Percentiles rank a stretch among this genome's conserved stretches.
These are phyloP conservation scores for Mastomys natalensis DNA, from an alignment of 2,113 vertebrate species.

Conservation along the genomic window DNA sequence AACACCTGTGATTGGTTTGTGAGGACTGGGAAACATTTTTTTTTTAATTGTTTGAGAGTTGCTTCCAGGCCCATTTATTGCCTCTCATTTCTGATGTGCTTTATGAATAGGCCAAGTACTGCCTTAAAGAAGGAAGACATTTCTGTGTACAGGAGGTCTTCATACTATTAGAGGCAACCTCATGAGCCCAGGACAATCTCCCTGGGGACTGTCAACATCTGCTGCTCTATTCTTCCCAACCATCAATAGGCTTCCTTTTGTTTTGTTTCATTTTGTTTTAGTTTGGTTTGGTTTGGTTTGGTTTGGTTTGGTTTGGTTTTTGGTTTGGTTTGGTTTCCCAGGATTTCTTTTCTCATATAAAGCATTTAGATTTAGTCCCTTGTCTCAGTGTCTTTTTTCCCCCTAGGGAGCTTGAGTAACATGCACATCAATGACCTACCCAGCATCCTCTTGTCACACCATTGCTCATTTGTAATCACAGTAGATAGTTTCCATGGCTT, in stretches of 20 bases:
- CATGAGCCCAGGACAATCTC: background rate
- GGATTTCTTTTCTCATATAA: background rate
- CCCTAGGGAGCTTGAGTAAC: background rate
- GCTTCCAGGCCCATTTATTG: background rate
- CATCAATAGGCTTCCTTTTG: background rate
- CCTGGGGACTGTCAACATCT: background rate
- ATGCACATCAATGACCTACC: background rate
- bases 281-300: no score
- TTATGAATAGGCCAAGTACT: background rate
- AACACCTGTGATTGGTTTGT: background rate
- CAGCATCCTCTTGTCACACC: background rate
- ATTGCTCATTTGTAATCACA: background rate
- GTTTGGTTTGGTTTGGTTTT: no score
- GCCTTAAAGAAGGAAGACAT: conserved; percentile 3
- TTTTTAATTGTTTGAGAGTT: background rate
- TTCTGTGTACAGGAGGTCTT: background rate
- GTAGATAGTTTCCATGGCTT: background rate
- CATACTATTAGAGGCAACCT: background rate
- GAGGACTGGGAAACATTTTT: background rate
- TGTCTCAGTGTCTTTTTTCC: background rate
- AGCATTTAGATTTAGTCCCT: background rate
- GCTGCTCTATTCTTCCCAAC: background rate
- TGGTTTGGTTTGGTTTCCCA: background rate
- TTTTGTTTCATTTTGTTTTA: background rate
- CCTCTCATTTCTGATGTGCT: background rate